Percentiles rank a stretch among this genome's conserved stretches.
Evolutionary conservation across 92 coral and sea anemone species (phyloP).

Genomic region (Galaxea fascicularis): DNA sequence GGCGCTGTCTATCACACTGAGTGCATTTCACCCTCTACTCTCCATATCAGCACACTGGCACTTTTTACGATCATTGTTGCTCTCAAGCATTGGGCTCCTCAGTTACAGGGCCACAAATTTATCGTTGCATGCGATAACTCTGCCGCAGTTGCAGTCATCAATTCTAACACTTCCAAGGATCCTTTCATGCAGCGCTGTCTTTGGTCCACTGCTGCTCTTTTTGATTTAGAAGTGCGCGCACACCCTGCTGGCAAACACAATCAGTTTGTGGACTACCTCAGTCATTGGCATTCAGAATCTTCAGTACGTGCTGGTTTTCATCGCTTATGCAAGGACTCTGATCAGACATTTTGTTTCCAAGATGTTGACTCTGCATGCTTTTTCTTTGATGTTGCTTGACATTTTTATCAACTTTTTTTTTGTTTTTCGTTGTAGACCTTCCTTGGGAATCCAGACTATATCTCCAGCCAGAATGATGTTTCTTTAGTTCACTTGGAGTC

Average conservation of each 20-base stretch:
- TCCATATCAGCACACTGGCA: too few species aligned
- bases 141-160: neutral
- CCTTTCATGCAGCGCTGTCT: conserved; percentile 49
- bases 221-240: conserved; percentile 42
- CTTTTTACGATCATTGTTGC: too few species aligned
- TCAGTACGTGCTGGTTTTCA: neutral
- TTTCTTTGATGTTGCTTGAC: conserved; percentile 11
- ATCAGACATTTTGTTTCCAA: neutral
- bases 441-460: neutral
- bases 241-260: conserved; percentile 47
- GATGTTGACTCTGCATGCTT: conserved; percentile 31
- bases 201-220: conserved; percentile 32
- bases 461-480: neutral
- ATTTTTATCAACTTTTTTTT: neutral
- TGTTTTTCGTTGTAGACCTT: neutral
- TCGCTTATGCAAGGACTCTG: neutral
- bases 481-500: conserved; percentile 12
- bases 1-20: conserved; percentile 23
- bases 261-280: conserved; percentile 42
- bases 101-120: too few species aligned
- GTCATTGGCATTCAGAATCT: conserved; percentile 42
- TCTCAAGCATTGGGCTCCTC: too few species aligned
- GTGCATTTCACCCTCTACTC: too few species aligned
- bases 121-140: too few species aligned
- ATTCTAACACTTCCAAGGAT: neutral